Evolutionary conservation across 2,888 invertebrate species (phyloP), one percentile per base, ranked within the genome.

Genomic region (Autographa pulchrina): DNA sequence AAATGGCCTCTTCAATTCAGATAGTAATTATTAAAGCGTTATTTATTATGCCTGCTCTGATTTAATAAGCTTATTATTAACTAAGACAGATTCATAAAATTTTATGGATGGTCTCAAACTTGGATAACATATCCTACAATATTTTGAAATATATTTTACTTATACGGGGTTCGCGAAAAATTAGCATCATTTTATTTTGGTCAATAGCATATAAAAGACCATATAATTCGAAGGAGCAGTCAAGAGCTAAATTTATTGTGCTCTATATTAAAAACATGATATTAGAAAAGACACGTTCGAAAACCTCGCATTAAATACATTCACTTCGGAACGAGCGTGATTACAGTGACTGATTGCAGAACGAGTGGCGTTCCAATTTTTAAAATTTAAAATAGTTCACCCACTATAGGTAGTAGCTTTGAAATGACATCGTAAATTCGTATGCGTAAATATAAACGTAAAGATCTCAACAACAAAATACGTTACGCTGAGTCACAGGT

Each of bases 381-480:
- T 78, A 60, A 65, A 14, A 74, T 84, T 83, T 67, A 78, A 84
- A 83, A 84, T 83, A 84, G 82, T 82, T 80, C 69, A 72, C 69
- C 67, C 70, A 72, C 78, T 83, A 71, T 77, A 59, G 69, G 77
- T 74, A 35, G 83, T 43, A 60, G 66, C 66, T 66, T 72, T 67
- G 58, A 64, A 75, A 74, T 76, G 78, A 72, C 72, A 83, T 25
- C 67, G 60, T 69, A 70, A 59, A 71, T 70, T 70, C 72, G 81
- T 70, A 64, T 71, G 75, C 77, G 74, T 84, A 84, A 84, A 84
- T 84, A 81, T 79, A 70, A 81, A 75, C 74, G 84, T 82, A 85
- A 85, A 72, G 82, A 76, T 75, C 71, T 66, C 63, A 69, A 82
- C 82, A 82, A 84, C 81, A 84, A 75, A 72, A 79, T 77, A 82